These are phyloP conservation scores for Tenebrio molitor DNA, from an alignment of 1,140 invertebrate species.

Conservation along the genomic window DNA sequence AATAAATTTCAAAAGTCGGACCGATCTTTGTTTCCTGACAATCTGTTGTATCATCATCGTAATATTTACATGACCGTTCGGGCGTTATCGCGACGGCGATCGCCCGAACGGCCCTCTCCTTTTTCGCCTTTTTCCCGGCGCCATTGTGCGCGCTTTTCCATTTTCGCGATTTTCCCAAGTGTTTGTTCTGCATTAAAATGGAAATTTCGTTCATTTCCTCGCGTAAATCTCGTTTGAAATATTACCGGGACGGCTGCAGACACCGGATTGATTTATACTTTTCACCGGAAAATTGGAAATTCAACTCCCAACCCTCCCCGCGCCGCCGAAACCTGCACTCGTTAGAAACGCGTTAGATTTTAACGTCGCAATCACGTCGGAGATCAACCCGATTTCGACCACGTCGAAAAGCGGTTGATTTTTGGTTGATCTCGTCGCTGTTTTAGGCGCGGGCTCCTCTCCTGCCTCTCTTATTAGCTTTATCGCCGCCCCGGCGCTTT, in stretches of 20 bases:
- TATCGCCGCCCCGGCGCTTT: conserved; percentile 7
- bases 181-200: conserved; percentile 59
- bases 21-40: conserved; percentile 34
- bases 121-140: background rate
- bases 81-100: conserved; percentile 2
- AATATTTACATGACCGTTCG: conserved; percentile 16
- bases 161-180: conserved; percentile 52
- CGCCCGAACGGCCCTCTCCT: background rate
- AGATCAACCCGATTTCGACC: no score
- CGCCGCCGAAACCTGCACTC: no score
- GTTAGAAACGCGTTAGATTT: no score
- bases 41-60: conserved; percentile 31
- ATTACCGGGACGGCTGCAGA: conserved; percentile 47
- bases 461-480: conserved; percentile 21
- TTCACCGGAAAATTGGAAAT: conserved; percentile 20
- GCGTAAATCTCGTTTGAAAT: conserved; percentile 56
- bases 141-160: background rate
- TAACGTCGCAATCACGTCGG: no score
- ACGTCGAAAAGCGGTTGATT: no score
- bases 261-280: conserved; percentile 56
- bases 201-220: conserved; percentile 59
- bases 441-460: no score
- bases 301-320: no score
- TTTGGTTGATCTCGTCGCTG: no score
- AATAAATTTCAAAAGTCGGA: conserved; percentile 44